Evolutionary conservation across 2,888 invertebrate genomes (phyloP).

Genomic region (Papilio elwesi): DNA sequence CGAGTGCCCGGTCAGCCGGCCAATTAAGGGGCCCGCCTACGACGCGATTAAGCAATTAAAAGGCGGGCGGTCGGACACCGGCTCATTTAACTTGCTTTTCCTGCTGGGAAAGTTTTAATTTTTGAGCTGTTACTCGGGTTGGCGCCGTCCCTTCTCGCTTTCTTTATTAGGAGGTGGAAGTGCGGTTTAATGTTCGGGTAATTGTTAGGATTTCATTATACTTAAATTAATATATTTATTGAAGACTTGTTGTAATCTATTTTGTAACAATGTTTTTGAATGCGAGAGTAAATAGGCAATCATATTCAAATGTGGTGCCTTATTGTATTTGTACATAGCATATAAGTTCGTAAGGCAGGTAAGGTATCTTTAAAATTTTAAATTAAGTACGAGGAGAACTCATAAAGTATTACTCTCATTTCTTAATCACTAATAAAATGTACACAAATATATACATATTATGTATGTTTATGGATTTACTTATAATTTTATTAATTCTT

Average conservation of each 20-base stretch:
- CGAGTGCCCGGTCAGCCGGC: slow-evolving; percentile 74
- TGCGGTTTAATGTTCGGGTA: slow-evolving; percentile 10
- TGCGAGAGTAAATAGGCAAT: neutral
- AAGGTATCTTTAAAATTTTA: too few species aligned
- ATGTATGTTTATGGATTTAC: too few species aligned
- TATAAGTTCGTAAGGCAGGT: too few species aligned
- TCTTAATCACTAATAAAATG: too few species aligned
- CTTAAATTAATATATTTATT: neutral
- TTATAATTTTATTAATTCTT: too few species aligned
- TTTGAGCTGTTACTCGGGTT: slow-evolving; percentile 51
- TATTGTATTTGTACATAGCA: too few species aligned
- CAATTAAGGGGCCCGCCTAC: slow-evolving; percentile 77
- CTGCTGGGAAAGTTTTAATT: slow-evolving; percentile 64
- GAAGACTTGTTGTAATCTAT: too few species aligned
- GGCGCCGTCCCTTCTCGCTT: slow-evolving; percentile 45
- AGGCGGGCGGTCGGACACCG: slow-evolving; percentile 77
- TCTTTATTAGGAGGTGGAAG: slow-evolving; percentile 42
- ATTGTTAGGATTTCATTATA: slow-evolving; percentile 18
- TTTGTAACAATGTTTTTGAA: neutral
- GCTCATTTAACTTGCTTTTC: slow-evolving; percentile 73
- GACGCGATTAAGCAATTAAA: slow-evolving; percentile 82
- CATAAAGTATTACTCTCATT: too few species aligned
- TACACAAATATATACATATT: too few species aligned
- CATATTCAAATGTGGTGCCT: too few species aligned
- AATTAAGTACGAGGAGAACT: too few species aligned